Conservation (phyloP, 2,888 invertebrate species). For the Trichogramma dendrolimi region DNA sequence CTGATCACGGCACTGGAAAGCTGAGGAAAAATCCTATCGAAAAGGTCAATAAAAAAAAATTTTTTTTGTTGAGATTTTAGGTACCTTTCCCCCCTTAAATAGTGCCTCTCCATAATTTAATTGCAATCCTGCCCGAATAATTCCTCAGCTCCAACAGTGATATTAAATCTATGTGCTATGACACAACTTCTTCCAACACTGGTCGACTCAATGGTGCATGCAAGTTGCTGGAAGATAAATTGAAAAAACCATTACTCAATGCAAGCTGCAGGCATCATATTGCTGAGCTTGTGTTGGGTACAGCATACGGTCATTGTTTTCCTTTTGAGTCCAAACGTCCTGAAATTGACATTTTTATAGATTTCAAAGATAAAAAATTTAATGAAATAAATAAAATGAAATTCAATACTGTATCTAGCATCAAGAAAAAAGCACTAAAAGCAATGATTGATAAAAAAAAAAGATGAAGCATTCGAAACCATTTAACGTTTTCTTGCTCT, state of each 20-base stretch:
- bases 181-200: neutral
- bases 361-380: conserved; percentile 22
- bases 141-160: no score
- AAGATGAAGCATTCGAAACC: neutral
- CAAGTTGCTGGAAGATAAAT: conserved; percentile 30
- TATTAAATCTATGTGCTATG: neutral
- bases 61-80: no score
- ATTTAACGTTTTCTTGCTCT: conserved; percentile 4
- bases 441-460: neutral
- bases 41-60: no score
- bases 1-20: no score
- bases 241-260: conserved; percentile 33
- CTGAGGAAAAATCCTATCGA: no score
- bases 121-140: no score
- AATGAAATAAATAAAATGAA: conserved; percentile 11
- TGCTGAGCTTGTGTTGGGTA: conserved; percentile 29
- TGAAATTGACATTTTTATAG: conserved; percentile 24
- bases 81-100: no score
- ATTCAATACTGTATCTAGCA: conserved; percentile 13
- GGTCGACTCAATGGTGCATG: conserved; percentile 23
- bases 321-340: conserved; percentile 14
- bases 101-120: no score
- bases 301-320: conserved; percentile 21
- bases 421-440: neutral
- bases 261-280: conserved; percentile 36